Conservation (phyloP, 2,888 invertebrate species). For the Tillus elongatus region DNA sequence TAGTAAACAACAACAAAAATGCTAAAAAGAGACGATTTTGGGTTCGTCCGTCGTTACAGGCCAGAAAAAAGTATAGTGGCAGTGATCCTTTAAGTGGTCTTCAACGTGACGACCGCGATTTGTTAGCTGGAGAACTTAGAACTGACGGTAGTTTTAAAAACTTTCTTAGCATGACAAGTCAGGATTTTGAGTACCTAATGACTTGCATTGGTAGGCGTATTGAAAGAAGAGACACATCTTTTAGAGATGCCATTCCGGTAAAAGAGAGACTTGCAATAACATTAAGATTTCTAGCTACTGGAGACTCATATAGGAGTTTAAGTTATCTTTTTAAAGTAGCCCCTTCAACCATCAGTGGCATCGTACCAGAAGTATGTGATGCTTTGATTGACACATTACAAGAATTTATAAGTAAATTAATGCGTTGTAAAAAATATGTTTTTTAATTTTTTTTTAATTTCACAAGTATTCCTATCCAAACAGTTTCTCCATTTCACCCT, state of each 20-base stretch:
- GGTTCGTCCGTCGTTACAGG: constrained; percentile 9
- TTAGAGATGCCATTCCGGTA: constrained; percentile 9
- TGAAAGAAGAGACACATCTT: constrained; percentile 1
- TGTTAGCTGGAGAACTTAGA: too few species aligned
- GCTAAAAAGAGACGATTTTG: constrained; percentile 8
- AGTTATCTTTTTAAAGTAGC: constrained; percentile 9
- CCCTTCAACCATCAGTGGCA: too few species aligned
- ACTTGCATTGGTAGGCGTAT: not conserved
- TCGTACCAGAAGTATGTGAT: too few species aligned
- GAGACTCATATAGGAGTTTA: constrained; percentile 8
- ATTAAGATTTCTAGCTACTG: constrained; percentile 9
- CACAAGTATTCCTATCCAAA: too few species aligned
- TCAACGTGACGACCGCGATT: too few species aligned
- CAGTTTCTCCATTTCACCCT: too few species aligned
- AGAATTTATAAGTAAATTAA: too few species aligned
- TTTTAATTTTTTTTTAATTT: too few species aligned
- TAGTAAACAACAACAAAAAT: constrained; percentile 6
- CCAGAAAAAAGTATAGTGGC: too few species aligned
- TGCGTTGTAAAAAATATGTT: too few species aligned
- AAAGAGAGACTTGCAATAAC: constrained; percentile 8
- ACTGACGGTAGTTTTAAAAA: constrained; percentile 3
- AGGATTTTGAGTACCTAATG: constrained; percentile 3
- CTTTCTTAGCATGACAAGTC: not conserved
- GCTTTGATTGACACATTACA: too few species aligned
- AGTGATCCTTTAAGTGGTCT: constrained; percentile 8